Percentiles rank a stretch among this genome's conserved stretches.
phyloP scores from a whole-genome alignment of 1,140 invertebrate genomes.

The Tetramorium parvispinum region DNA sequence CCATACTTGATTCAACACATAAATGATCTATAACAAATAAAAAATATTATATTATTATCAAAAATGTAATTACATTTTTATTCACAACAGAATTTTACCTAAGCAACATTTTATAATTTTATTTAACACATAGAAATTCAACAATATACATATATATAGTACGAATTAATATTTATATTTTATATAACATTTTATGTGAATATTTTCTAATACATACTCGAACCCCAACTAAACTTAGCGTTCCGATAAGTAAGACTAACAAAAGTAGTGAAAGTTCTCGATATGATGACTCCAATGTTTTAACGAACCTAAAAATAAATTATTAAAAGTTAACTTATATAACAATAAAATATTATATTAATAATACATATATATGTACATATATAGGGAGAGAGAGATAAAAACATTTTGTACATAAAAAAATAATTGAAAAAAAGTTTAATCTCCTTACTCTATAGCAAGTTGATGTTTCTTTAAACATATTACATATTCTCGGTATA shows the following conservation, averaged over 20 bases:
- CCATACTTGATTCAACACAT: not conserved
- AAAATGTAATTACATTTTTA: not conserved
- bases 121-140: too few relatives aligned
- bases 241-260: not conserved
- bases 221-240: not conserved
- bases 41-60: not conserved
- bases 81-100: not conserved
- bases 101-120: not conserved
- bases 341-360: not conserved
- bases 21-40: constrained; percentile 27
- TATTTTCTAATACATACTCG: constrained; percentile 19
- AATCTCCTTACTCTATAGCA: constrained; percentile 28
- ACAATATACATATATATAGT: too few relatives aligned
- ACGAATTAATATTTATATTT: not conserved
- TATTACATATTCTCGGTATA: constrained; percentile 12
- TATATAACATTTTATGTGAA: not conserved
- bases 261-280: not conserved
- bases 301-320: not conserved
- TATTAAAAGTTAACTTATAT: not conserved
- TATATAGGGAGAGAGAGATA: not conserved
- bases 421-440: too few relatives aligned
- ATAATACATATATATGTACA: not conserved
- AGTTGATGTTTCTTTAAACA: constrained; percentile 41
- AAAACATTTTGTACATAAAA: too few relatives aligned
- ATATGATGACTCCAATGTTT: not conserved